phyloP scores from a whole-genome alignment of 2,888 invertebrate species.

The Caradrina clavipalpis region DNA sequence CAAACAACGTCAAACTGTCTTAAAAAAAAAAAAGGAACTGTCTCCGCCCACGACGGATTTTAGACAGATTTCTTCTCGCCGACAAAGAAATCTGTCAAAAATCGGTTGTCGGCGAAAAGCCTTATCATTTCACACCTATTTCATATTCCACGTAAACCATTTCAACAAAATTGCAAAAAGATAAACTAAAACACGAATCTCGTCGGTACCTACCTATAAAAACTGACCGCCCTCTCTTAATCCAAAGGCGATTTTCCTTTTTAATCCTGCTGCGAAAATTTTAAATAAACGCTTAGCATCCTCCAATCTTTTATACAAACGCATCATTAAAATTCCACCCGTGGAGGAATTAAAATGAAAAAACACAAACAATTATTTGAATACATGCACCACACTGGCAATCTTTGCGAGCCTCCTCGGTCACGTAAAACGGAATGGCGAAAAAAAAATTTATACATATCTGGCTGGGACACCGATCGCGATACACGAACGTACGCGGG shows the following conservation, averaged over 20 bases:
- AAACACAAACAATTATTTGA: constrained; percentile 84
- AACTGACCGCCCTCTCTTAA: constrained; percentile 54
- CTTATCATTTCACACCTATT: background rate
- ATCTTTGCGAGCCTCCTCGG: constrained; percentile 83
- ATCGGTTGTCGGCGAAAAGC: too few relatives aligned
- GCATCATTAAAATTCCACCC: constrained; percentile 77
- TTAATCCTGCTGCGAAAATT: constrained; percentile 60
- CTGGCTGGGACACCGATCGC: constrained; percentile 88
- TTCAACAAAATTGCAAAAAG: constrained; percentile 28
- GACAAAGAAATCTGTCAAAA: too few relatives aligned
- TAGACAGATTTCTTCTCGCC: too few relatives aligned
- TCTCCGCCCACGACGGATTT: too few relatives aligned
- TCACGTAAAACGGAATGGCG: constrained; percentile 86
- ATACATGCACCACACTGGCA: constrained; percentile 79
- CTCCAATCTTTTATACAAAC: constrained; percentile 72
- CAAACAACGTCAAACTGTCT: too few relatives aligned
- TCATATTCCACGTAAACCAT: constrained; percentile 28
- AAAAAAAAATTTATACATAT: constrained; percentile 79
- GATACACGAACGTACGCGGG: constrained; percentile 86
- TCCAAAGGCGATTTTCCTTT: constrained; percentile 62
- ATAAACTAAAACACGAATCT: constrained; percentile 34
- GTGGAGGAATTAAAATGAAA: constrained; percentile 72
- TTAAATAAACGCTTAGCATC: constrained; percentile 59
- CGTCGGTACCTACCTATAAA: constrained; percentile 44
- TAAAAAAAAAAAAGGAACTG: too few relatives aligned